Evolutionary conservation across 2,888 invertebrate genomes (phyloP), one percentile per base, ranked within the genome.

Genomic region (Tenthredo notha): DNA sequence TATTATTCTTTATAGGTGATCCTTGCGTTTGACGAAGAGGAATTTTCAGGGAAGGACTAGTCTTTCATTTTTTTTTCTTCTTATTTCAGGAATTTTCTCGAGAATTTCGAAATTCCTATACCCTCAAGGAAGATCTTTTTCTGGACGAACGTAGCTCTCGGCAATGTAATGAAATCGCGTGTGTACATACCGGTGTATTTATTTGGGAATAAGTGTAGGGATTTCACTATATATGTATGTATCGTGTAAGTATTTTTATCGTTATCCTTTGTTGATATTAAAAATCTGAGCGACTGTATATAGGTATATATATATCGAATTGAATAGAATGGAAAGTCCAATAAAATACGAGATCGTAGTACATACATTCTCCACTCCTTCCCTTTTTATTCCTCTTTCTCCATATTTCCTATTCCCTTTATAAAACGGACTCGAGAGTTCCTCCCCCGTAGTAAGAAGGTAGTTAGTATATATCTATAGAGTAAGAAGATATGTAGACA

Each of bases 391-490:
- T 37, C 70, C 61, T 25, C 25, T 61, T 7, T 7, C 54, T 10
- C 25, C 25, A 25, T 25, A 25, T 61, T 25, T 61, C 25, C 21
- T 61, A 70, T 70, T 70, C 37, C 67, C 33, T 70, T 70, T 70
- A 18, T 40, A 18, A 40, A 37, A 40, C n/a, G 15, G 37, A 37
- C 70, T 37, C 37, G 37, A 33, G 70, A 61, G 21, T 70, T 40
- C 67, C 29, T 67, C 33, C 29, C 25, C 15, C 67, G 67, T 3
- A 29, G 67, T 67, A 25, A 67, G 29, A 67, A 67, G 67, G 33
- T 29, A 25, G 67, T 67, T 67, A 67, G 54, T 18, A 54, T 33
- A 67, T 67, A 67, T 72, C 72, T 72, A 54, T 54, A 54, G n/a
- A 54, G 54, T 54, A 54, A 54, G 54, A 54, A 54, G 54, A 15